These are phyloP conservation scores for Aphidius ervi DNA, from an alignment of 1,140 invertebrate species.

Conservation along the genomic window DNA sequence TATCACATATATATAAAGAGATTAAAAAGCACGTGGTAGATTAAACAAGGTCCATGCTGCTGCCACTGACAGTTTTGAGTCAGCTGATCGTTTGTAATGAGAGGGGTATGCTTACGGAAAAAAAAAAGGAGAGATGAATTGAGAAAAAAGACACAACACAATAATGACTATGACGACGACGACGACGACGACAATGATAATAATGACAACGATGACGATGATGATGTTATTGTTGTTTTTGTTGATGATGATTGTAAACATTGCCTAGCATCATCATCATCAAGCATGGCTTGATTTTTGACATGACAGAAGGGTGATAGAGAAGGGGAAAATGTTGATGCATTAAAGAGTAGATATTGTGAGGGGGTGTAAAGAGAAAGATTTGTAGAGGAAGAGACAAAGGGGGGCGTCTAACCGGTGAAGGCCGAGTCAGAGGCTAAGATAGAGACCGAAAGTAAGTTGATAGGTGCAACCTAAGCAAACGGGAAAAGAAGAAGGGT, in stretches of 20 bases:
- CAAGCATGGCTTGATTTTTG: no score
- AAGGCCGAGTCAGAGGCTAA: slow-evolving; percentile 14
- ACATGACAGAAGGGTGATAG: no score
- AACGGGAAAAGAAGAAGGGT: slow-evolving; percentile 8
- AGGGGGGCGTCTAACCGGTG: slow-evolving; percentile 2
- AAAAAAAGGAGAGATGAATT: slow-evolving; percentile 14
- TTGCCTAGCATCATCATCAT: no score
- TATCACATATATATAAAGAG: not conserved
- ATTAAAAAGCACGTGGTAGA: slow-evolving; percentile 11
- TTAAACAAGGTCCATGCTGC: slow-evolving; percentile 32
- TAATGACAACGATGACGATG: no score
- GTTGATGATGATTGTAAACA: no score
- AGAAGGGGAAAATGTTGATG: slow-evolving; percentile 13
- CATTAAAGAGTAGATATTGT: not conserved
- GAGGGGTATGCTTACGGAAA: slow-evolving; percentile 15
- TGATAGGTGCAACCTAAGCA: slow-evolving; percentile 10
- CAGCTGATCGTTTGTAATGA: slow-evolving; percentile 42
- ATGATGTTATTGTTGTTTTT: no score
- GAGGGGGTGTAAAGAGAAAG: slow-evolving; percentile 18
- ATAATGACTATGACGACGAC: slow-evolving; percentile 11
- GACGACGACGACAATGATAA: no score
- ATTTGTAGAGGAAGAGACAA: slow-evolving; percentile 26
- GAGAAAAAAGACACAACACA: slow-evolving; percentile 3
- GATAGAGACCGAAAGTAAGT: slow-evolving; percentile 23
- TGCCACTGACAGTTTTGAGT: slow-evolving; percentile 42